Percentiles rank a stretch among this genome's conserved stretches.
Evolutionary conservation across 1,140 invertebrate species (phyloP).

Genomic region (Drosophila bipectinata): DNA sequence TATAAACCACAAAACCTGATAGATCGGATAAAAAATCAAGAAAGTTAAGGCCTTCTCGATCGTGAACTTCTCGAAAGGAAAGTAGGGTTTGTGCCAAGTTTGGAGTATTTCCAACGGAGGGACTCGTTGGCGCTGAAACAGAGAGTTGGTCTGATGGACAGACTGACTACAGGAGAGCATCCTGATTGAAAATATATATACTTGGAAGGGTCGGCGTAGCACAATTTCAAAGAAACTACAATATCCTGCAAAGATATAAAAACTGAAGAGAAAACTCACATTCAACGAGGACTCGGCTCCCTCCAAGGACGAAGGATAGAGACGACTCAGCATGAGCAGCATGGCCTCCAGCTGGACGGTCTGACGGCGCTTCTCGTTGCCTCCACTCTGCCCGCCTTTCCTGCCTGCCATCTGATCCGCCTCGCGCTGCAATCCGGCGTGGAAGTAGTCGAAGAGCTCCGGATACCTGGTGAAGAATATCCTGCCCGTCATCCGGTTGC

Average conservation of each 20-base stretch:
- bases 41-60: too few relatives aligned
- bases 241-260: neutral
- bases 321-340: conserved; percentile 90
- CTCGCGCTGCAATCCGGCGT: conserved; percentile 83
- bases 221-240: too few relatives aligned
- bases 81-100: too few relatives aligned
- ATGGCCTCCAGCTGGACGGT: conserved; percentile 89
- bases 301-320: conserved; percentile 91
- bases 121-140: too few relatives aligned
- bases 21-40: too few relatives aligned
- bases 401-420: neutral
- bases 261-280: conserved; percentile 83
- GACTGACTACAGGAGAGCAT: too few relatives aligned
- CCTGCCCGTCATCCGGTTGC: conserved; percentile 91
- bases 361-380: conserved; percentile 44
- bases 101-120: too few relatives aligned
- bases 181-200: neutral
- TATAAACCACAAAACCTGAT: too few relatives aligned
- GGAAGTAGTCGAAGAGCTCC: conserved; percentile 90
- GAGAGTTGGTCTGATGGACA: too few relatives aligned
- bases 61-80: too few relatives aligned
- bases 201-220: too few relatives aligned
- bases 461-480: conserved; percentile 95
- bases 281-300: conserved; percentile 87
- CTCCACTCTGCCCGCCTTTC: neutral